phyloP scores from a whole-genome alignment of 2,797 vertebrate species.

The Cossypha niveicapilla region DNA sequence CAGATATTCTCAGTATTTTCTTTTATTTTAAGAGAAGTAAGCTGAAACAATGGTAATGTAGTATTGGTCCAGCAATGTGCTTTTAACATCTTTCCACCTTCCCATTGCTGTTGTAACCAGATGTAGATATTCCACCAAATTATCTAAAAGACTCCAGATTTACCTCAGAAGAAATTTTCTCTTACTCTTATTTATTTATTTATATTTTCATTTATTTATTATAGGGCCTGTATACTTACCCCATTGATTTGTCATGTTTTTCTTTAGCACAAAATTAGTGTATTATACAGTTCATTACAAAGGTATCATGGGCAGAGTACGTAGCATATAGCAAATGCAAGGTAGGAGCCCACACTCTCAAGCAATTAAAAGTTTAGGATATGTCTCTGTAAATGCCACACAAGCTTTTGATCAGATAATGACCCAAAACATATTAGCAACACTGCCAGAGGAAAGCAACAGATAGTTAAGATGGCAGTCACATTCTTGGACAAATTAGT shows the following conservation, averaged over 20 bases:
- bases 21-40: background rate
- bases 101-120: fast-evolving
- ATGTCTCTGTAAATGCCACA: background rate
- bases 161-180: background rate
- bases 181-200: background rate
- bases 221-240: fast-evolving
- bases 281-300: background rate
- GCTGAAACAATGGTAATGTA: background rate
- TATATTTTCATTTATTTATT: background rate
- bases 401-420: background rate
- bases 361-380: background rate
- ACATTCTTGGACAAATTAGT: background rate
- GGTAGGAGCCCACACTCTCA: background rate
- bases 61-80: background rate
- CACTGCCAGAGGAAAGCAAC: background rate
- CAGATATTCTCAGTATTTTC: background rate
- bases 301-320: background rate
- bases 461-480: background rate
- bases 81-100: background rate
- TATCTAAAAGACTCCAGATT: background rate
- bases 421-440: background rate
- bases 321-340: background rate
- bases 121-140: background rate
- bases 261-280: background rate
- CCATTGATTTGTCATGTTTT: background rate